Evolutionary conservation across 2,113 vertebrate species (phyloP).

Genomic region (Chinchilla lanigera): DNA sequence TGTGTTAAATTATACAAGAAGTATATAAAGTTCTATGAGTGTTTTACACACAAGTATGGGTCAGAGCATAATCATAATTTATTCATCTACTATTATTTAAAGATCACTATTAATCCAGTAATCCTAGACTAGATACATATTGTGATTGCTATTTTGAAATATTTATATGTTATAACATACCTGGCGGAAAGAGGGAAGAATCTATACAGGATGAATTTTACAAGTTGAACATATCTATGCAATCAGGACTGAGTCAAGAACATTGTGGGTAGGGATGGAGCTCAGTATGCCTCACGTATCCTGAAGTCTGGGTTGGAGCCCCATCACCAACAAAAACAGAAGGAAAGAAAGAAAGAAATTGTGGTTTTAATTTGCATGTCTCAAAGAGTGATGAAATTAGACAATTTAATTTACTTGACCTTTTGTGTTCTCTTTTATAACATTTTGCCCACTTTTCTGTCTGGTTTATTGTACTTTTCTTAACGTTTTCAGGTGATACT

Average conservation of each 20-base stretch:
- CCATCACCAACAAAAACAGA: background rate
- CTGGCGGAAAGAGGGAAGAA: background rate
- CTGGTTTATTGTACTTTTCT: background rate
- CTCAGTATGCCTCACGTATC: background rate
- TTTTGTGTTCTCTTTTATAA: background rate
- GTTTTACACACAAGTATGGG: background rate
- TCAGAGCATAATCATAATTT: background rate
- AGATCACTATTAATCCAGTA: background rate
- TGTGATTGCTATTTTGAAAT: background rate
- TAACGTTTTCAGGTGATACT: background rate
- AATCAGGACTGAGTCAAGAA: background rate
- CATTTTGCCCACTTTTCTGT: background rate
- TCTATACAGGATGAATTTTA: background rate
- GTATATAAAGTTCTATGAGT: background rate
- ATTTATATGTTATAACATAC: background rate
- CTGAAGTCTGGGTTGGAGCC: background rate
- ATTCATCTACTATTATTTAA: background rate
- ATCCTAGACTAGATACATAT: background rate
- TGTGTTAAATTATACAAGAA: slow-evolving; percentile 38
- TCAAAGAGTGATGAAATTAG: background rate
- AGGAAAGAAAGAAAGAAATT: background rate
- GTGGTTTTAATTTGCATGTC: slow-evolving; percentile 12
- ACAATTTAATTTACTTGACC: background rate
- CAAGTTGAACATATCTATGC: background rate
- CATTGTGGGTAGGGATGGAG: too few species aligned